phyloP scores from a whole-genome alignment of 2,888 invertebrate genomes.

The Sinohyriopsis cumingii region DNA sequence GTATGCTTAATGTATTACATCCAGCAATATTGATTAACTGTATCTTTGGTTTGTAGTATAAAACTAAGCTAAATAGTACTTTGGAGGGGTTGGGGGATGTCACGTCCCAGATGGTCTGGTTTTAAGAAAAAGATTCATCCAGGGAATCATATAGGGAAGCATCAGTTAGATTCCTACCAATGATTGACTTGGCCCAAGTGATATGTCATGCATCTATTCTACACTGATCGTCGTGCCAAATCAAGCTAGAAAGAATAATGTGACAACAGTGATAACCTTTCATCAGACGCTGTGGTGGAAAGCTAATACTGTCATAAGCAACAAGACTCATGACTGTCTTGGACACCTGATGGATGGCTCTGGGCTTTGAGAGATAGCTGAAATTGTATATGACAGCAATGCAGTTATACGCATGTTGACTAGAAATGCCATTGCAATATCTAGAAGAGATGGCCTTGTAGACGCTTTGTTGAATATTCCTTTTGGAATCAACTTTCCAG shows the following conservation, averaged over 20 bases:
- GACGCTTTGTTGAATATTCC: neutral
- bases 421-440: constrained; percentile 32
- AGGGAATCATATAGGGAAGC: constrained; percentile 16
- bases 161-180: constrained; percentile 22
- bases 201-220: constrained; percentile 33
- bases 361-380: neutral
- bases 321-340: constrained; percentile 17
- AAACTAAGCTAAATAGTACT: too few species aligned
- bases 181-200: constrained; percentile 25
- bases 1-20: too few species aligned
- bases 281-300: constrained; percentile 40
- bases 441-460: constrained; percentile 30
- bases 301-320: constrained; percentile 18
- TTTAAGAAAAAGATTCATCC: neutral
- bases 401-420: constrained; percentile 33
- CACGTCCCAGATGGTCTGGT: too few species aligned
- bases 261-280: constrained; percentile 37
- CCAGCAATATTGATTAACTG: too few species aligned
- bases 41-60: too few species aligned
- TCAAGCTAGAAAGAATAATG: constrained; percentile 7
- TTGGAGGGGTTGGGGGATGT: too few species aligned
- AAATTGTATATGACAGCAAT: constrained; percentile 27
- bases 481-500: too few species aligned
- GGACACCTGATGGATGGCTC: constrained; percentile 36
- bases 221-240: constrained; percentile 24